Conservation (phyloP, 2,113 vertebrate genomes). For the Actenoides hombroni region DNA sequence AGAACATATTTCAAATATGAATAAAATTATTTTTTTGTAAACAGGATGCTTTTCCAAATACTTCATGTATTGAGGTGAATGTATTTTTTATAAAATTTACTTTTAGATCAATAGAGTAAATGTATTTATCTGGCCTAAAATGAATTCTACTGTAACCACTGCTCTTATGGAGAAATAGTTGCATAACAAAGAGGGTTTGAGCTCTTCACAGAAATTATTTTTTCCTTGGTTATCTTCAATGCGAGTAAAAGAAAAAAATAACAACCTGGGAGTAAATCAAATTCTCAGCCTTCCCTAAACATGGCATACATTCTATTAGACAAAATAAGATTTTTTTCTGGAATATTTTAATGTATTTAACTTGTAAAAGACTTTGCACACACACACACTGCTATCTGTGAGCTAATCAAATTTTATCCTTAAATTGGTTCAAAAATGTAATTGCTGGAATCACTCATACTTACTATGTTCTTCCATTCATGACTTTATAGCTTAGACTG, state of each 20-base stretch:
- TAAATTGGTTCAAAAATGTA: neutral
- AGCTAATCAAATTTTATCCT: neutral
- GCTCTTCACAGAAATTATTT: neutral
- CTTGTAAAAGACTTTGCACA: neutral
- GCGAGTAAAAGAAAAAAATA: neutral
- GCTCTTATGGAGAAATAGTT: neutral
- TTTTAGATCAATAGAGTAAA: neutral
- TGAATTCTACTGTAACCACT: neutral
- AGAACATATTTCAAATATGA: neutral
- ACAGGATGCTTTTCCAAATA: neutral
- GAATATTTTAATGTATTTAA: neutral
- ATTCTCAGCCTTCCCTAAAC: neutral
- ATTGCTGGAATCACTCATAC: neutral
- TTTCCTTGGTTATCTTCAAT: neutral
- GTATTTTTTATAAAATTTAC: neutral
- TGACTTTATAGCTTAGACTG: neutral
- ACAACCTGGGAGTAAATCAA: neutral
- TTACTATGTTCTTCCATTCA: neutral
- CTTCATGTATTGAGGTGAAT: neutral
- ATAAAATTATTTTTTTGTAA: neutral
- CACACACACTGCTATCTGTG: fast-evolving
- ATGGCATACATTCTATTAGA: neutral
- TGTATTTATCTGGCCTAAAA: neutral
- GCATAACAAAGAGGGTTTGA: neutral
- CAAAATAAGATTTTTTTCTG: neutral